phyloP scores from a whole-genome alignment of 2,888 invertebrate species.

The Drosophila bunnanda region DNA sequence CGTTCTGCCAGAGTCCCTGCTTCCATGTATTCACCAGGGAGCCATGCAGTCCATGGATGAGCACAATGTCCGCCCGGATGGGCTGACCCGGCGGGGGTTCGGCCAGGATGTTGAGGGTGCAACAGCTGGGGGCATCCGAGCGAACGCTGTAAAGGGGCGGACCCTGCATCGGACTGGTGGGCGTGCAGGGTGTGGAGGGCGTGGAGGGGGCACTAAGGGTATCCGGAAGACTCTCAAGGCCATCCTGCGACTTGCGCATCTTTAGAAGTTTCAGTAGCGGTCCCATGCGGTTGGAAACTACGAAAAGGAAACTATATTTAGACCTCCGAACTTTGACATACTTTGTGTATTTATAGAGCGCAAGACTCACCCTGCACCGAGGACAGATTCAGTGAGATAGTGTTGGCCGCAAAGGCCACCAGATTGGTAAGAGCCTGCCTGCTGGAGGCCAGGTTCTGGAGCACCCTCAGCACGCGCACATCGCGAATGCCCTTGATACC shows the following conservation, averaged over 20 bases:
- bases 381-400: conserved; percentile 83
- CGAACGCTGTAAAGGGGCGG: conserved; percentile 48
- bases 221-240: conserved; percentile 81
- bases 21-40: conserved; percentile 93
- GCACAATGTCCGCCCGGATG: conserved; percentile 89
- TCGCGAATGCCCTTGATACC: conserved; percentile 83
- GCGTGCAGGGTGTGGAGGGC: conserved; percentile 54
- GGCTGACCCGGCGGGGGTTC: conserved; percentile 82
- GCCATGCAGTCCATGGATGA: conserved; percentile 89
- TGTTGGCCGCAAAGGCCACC: conserved; percentile 84
- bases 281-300: conserved; percentile 83
- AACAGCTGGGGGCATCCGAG: conserved; percentile 75
- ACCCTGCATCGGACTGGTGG: conserved; percentile 47
- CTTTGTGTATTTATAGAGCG: conserved; percentile 5
- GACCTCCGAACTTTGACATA: conserved; percentile 6
- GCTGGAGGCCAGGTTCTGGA: conserved; percentile 81
- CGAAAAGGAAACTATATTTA: neutral
- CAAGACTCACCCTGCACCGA: conserved; percentile 83
- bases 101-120: conserved; percentile 82
- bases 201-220: conserved; percentile 52
- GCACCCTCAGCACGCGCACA: conserved; percentile 77
- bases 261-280: conserved; percentile 83
- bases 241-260: conserved; percentile 79
- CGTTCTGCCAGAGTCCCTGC: conserved; percentile 89
- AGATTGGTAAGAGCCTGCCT: conserved; percentile 82